Evolutionary conservation across 1,140 invertebrate genomes (phyloP), one percentile per base, ranked within the genome.

Genomic region (Zaprionus capensis): DNA sequence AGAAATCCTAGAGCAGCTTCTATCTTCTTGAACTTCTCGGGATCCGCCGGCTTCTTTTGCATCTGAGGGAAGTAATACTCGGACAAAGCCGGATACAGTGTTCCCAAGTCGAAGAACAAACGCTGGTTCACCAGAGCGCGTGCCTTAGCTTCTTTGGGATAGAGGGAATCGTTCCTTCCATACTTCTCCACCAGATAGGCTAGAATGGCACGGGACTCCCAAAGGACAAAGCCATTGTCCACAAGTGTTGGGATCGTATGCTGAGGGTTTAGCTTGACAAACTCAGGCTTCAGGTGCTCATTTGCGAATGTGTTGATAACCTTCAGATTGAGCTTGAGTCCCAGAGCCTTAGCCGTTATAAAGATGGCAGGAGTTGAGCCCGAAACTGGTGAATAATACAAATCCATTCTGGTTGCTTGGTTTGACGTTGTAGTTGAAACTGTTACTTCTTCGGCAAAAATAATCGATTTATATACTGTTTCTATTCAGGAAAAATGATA

Each of bases 261-360:
- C 57, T 91, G 86, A 9, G 92, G 92, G 71, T 92, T 92, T 20
- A 84, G 81, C 61, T 93, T 80, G 5, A 62, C 3, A 44, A 71
- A 97, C 85, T 96, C 95, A 4, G 96, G 95, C 57, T 93, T 95
- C 22, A 94, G 82, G 55, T 96, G 94, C 58, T 96, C 96, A 0
- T 94, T 94, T 1, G 93, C 92, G 61, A 94, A 80, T 0, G 96
- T 81, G 78, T 96, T 94, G 1, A 95, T 92, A 5, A 94, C 82
- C 80, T 62, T 76, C n/a, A 76, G 72, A 34, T 92, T 87, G 6
- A 94, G 64, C 34, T 94, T 83, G 2, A 94, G 26, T 1, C 93
- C 93, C 0, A 94, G 68, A 11, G 87, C 87, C 62, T 93, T 93
- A n/a, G 92, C 93, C 2, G 85, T 78, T 55, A 94, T 81, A 53